Conservation (phyloP, 2,113 vertebrate genomes). For the Lutjanus erythropterus region DNA sequence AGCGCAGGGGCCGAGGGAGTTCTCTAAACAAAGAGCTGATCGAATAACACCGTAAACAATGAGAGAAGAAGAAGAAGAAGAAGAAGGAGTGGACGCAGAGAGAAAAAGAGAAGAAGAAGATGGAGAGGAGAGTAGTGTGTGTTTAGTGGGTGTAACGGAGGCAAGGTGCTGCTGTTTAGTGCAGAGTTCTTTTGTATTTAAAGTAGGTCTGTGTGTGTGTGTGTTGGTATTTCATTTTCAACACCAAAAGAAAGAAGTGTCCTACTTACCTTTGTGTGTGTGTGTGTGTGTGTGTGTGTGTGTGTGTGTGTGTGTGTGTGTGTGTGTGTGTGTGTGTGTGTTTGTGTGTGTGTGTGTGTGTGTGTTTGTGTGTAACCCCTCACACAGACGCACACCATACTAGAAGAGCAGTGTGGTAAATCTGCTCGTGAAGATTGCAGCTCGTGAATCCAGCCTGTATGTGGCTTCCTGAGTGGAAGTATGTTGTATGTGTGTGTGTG, state of each 20-base stretch:
- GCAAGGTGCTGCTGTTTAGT: neutral
- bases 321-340: neutral
- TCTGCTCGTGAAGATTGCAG: slow-evolving; percentile 6
- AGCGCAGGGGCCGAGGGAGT: slow-evolving; percentile 31
- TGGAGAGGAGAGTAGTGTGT: neutral
- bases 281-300: neutral
- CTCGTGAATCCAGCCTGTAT: neutral
- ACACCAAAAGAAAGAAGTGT: slow-evolving; percentile 5
- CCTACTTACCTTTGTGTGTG: slow-evolving; percentile 9
- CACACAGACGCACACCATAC: neutral
- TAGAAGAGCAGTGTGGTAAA: slow-evolving; percentile 24
- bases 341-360: neutral
- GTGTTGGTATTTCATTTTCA: slow-evolving; percentile 25
- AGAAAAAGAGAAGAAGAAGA: neutral
- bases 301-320: neutral
- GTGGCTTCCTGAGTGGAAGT: slow-evolving; percentile 2
- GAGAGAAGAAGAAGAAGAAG: neutral
- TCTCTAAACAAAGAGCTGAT: slow-evolving; percentile 53
- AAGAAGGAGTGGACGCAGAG: neutral
- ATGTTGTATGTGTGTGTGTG: neutral
- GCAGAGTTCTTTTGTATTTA: slow-evolving; percentile 34
- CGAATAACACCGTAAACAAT: slow-evolving; percentile 41
- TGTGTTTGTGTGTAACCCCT: neutral
- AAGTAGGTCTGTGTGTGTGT: slow-evolving; percentile 11
- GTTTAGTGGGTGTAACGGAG: slow-evolving; percentile 4